Evolutionary conservation across 2,797 vertebrate species (phyloP).

Genomic region (Pteronotus mesoamericanus): DNA sequence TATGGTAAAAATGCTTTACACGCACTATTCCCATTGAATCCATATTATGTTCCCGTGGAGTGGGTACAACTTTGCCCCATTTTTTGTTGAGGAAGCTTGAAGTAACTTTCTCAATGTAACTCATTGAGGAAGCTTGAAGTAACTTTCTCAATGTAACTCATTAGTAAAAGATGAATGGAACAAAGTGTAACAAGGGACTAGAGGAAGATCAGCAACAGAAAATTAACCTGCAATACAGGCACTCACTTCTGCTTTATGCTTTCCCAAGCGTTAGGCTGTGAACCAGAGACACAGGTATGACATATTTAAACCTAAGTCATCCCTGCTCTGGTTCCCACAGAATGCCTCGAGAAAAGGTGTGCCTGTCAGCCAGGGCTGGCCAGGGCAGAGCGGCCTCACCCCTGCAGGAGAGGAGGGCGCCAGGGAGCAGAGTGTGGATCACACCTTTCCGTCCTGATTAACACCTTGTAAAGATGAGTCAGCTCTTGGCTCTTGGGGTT

Average conservation of each 20-base stretch:
- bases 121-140: too few relatives aligned
- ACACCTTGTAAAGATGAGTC: conserved; percentile 66
- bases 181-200: not conserved
- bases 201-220: not conserved
- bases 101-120: not conserved
- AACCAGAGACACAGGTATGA: not conserved
- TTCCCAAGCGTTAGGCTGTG: not conserved
- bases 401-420: not conserved
- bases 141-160: not conserved
- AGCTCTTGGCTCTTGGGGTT: conserved; percentile 60
- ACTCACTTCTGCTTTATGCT: not conserved
- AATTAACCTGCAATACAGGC: not conserved
- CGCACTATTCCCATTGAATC: not conserved
- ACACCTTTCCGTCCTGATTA: conserved; percentile 32
- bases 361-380: not conserved
- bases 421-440: not conserved
- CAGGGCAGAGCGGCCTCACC: not conserved
- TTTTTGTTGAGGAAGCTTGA: not conserved
- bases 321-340: not conserved
- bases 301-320: not conserved
- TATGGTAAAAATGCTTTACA: not conserved
- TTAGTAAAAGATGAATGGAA: not conserved
- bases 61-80: not conserved
- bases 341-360: not conserved
- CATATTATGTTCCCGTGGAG: not conserved